Base-by-base conservation (phyloP, 2,797 vertebrate genomes). In the Gymnopithys bicolor region DNA sequence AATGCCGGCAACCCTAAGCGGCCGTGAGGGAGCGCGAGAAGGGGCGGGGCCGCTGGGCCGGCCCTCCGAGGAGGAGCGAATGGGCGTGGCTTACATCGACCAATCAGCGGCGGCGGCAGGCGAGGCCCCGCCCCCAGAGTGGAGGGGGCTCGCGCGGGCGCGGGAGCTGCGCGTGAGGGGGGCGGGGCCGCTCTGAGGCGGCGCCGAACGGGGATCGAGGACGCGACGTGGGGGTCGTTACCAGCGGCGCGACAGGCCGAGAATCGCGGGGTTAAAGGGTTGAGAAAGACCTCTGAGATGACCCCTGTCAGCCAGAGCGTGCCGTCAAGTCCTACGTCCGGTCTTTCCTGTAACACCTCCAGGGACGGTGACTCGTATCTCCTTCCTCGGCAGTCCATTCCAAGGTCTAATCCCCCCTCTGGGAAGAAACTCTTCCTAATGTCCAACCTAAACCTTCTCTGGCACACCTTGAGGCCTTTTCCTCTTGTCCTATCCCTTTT, bases 1-100 rank as follows among this genome's bases (percentile, higher is more conserved):
- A 10, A 2, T 0, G 6, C 1, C 0, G 3, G 22, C 1, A 0
- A 2, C 8, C 30, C 23, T 13, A 2, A 4, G 6, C 1, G 8
- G 9, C 19, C n/a, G 24, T 3, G 9, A 13, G 11, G 21, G 22
- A 5, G 18, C 8, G 45, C 11, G 11, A 8, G 17, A 37, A 32
- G 5, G 18, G 6, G 1, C 0, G 7, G 27, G 1, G 1, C 17
- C 1, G 13, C 7, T 6, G 39, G 0, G 8, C 4, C 0, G 7
- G n/a, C 8, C 2, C 0, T 7, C 1, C 1, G 11, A 2, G 1
- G 48, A 1, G 25, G 25, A 0, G 19, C 1, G 17, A 12, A 16
- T 43, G 22, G 53, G 69, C 5, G 33, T 19, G 60, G 11, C 2
- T 32, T 0, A 0, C 0, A 0, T 0, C 11, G 33, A 51, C 93